Evolutionary conservation across 2,797 vertebrate species (phyloP), one percentile per base, ranked within the genome.

Genomic region (Tangara arthus): DNA sequence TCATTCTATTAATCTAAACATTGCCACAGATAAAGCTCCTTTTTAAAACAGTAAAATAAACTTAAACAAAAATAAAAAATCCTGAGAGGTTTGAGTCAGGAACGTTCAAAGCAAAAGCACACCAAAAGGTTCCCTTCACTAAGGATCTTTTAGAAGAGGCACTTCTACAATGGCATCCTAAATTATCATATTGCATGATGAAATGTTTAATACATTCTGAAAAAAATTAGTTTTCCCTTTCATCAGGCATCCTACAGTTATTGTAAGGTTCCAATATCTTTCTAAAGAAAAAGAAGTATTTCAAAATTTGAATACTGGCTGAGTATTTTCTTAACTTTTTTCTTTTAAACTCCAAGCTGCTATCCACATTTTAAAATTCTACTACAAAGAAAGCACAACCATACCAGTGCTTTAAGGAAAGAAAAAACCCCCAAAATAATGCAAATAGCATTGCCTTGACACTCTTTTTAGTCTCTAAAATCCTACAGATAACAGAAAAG

Each of bases 341-440:
- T 72, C 26, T 11, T 81, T 66, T 32, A 19, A 55, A 34, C 19
- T 71, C 71, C 70, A 71, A 47, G 64, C n/a, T 86, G 28, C 32
- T 63, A 49, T 61, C 27, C 69, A n/a, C 28, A 20, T 87, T 88
- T 87, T n/a, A 65, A 82, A 77, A 78, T 57, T 68, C 20, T 68
- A 55, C 47, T 71, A 34, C 50, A 75, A 76, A 90, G 60, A 90
- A 82, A 89, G 65, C 50, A 78, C 28, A 87, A 71, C 35, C 2
- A 0, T 50, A 70, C 41, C 35, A 61, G 8, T 44, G 15, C 68
- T 95, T 82, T 47, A 80, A 66, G 26, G 22, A 2, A 42, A 71
- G 50, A 22, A 46, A n/a, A 26, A 18, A 8, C 0, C 0, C 1
- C 8, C 12, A 39, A 64, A 88, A 60, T 16, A 53, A 82, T 9